Evolutionary conservation across 2,888 invertebrate genomes (phyloP).

Genomic region (Latrodectus hesperus): DNA sequence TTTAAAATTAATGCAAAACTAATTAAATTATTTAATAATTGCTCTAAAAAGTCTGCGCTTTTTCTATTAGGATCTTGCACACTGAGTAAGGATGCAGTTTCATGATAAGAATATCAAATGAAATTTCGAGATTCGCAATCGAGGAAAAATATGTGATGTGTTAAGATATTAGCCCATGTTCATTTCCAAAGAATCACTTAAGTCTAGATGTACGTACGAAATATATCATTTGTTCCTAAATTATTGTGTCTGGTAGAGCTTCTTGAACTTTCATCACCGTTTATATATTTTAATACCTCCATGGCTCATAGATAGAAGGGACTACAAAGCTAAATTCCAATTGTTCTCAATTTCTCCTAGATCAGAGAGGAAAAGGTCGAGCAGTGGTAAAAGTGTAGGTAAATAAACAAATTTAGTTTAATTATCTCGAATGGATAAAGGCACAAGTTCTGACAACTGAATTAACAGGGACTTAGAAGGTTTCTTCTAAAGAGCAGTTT

Average conservation of each 20-base stretch:
- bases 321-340: neutral
- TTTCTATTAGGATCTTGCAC: neutral
- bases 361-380: slow-evolving; percentile 27
- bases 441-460: slow-evolving; percentile 57
- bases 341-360: slow-evolving; percentile 24
- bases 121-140: slow-evolving; percentile 6
- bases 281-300: slow-evolving; percentile 46
- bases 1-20: too few species aligned
- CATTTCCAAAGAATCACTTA: slow-evolving; percentile 35
- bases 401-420: slow-evolving; percentile 65
- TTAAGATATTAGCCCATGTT: slow-evolving; percentile 42
- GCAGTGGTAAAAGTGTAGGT: slow-evolving; percentile 62
- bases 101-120: slow-evolving; percentile 29
- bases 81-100: slow-evolving; percentile 1
- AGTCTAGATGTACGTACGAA: slow-evolving; percentile 6
- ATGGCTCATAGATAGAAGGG: slow-evolving; percentile 32
- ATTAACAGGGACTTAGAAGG: slow-evolving; percentile 62
- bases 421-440: slow-evolving; percentile 52
- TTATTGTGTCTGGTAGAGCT: slow-evolving; percentile 45
- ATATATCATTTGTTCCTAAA: slow-evolving; percentile 25
- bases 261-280: slow-evolving; percentile 33
- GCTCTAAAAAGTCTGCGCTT: too few species aligned
- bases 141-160: slow-evolving; percentile 16
- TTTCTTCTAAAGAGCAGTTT: neutral
- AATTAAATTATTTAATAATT: too few species aligned